phyloP scores from a whole-genome alignment of 2,113 vertebrate species.

The Hippopotamus amphibius region DNA sequence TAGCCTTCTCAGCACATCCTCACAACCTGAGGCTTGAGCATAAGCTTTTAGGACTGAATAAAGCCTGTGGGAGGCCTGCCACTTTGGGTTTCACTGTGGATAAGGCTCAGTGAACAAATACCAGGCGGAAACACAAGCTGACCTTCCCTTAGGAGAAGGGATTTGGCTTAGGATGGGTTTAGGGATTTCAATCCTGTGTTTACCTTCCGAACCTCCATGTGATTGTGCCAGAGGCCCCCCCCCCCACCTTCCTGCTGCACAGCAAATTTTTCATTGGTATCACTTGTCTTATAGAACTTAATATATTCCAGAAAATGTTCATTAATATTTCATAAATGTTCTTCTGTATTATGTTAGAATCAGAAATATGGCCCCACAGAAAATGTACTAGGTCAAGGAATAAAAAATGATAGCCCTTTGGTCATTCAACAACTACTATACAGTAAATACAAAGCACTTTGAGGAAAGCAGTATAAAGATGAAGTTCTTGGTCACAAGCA shows the following conservation, averaged over 20 bases:
- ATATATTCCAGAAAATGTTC: neutral
- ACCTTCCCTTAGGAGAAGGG: conserved; percentile 59
- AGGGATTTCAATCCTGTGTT: conserved; percentile 63
- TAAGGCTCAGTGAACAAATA: conserved; percentile 75
- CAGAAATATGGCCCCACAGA: neutral
- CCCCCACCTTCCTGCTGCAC: neutral
- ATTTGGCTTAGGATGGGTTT: conserved; percentile 60
- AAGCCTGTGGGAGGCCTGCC: conserved; percentile 67
- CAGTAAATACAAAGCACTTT: conserved; percentile 40
- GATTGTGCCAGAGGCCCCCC: neutral
- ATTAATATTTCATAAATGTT: conserved; percentile 23
- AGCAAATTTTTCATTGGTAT: neutral
- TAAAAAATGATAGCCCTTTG: conserved; percentile 40
- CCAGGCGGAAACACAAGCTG: conserved; percentile 60
- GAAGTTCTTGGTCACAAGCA: conserved; percentile 53
- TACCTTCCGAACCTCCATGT: neutral
- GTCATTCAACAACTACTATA: neutral
- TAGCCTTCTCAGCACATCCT: conserved; percentile 61
- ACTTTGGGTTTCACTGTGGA: conserved; percentile 49
- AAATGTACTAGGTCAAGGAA: neutral
- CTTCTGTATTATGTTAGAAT: conserved; percentile 24
- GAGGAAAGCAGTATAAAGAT: conserved; percentile 34
- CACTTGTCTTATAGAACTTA: neutral
- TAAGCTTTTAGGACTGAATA: conserved; percentile 56
- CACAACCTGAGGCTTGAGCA: conserved; percentile 52